phyloP scores from a whole-genome alignment of 2,797 vertebrate genomes.

The Lepus oiostolus region DNA sequence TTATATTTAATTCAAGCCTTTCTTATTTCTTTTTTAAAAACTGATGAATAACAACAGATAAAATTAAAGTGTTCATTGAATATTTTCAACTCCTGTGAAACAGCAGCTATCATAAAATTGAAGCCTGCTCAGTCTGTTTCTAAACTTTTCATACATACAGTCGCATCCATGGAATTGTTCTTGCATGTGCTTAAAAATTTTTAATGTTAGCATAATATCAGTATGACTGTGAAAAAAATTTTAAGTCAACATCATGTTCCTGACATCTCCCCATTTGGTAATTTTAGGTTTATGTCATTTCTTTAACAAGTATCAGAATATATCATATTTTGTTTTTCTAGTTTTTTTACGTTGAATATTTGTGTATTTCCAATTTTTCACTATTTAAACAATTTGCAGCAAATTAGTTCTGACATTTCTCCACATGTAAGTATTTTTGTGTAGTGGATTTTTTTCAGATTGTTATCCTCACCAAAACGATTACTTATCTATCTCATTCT shows the following conservation, averaged over 20 bases:
- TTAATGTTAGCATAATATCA: background rate
- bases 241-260: background rate
- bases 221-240: background rate
- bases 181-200: background rate
- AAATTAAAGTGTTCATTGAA: slow-evolving; percentile 2
- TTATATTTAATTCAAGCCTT: background rate
- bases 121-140: background rate
- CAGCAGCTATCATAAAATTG: background rate
- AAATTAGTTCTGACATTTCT: background rate
- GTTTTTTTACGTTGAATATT: background rate
- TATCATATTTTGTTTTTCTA: background rate
- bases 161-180: background rate
- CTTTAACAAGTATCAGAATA: slow-evolving; percentile 10
- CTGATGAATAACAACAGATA: background rate
- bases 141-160: slow-evolving; percentile 6
- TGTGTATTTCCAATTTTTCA: slow-evolving; percentile 23
- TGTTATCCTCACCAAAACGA: background rate
- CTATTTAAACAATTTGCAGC: slow-evolving; percentile 24
- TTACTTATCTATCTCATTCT: background rate
- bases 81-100: background rate
- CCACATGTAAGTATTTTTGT: background rate
- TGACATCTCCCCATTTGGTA: background rate
- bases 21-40: background rate
- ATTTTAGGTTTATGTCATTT: background rate
- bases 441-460: background rate